These are phyloP conservation scores for Rhabdornis inornatus DNA, from an alignment of 2,113 vertebrate species.

Conservation along the genomic window DNA sequence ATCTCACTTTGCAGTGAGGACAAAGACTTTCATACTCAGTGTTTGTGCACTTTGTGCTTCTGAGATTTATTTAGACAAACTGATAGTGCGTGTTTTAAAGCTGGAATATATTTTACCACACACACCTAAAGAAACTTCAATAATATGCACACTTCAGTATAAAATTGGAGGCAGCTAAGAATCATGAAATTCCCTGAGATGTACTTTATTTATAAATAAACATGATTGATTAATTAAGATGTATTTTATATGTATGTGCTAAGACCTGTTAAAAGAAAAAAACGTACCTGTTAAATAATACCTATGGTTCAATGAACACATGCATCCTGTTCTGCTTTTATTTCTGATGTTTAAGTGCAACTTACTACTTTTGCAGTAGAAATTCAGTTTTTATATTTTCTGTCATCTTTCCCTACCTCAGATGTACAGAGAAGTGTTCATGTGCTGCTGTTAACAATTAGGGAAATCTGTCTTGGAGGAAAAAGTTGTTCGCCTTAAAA, in stretches of 20 bases:
- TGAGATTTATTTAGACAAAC: background rate
- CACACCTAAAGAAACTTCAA: background rate
- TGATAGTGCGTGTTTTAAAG: background rate
- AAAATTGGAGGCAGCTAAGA: background rate
- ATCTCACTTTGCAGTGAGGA: background rate
- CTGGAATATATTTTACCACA: background rate
- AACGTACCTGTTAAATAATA: background rate
- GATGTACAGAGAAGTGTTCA: background rate
- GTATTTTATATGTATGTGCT: background rate
- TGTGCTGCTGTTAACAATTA: background rate
- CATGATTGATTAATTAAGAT: background rate
- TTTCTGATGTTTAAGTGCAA: background rate
- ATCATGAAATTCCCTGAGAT: background rate
- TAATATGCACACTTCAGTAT: background rate
- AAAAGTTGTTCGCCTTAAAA: background rate
- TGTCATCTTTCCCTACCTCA: background rate
- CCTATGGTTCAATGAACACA: background rate
- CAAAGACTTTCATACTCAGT: background rate
- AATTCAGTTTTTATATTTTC: background rate
- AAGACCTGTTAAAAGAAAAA: background rate
- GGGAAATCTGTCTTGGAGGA: background rate
- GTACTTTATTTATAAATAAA: background rate
- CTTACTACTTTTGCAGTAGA: background rate
- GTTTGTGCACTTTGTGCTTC: background rate
- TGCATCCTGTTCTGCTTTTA: background rate